Base-by-base conservation (phyloP, 2,888 invertebrate species). In the Sepiola atlantica region DNA sequence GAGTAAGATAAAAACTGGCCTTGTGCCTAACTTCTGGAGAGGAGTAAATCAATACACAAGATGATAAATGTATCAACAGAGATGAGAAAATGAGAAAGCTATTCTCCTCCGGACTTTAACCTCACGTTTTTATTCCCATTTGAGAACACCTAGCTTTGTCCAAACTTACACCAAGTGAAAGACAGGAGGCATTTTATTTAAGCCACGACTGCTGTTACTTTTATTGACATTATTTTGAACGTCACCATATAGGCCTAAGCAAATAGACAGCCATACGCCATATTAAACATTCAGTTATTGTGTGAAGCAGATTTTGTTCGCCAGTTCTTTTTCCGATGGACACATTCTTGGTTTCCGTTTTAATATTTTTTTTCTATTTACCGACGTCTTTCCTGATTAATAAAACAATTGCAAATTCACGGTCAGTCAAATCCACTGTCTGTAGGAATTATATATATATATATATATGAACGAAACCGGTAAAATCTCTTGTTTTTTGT, bases 91-190 rank as follows among this genome's bases (percentile, higher is more conserved):
- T 45, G 45, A 45, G 45, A 77, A 18, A 77, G 16, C 32, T n/a
- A 12, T 14, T 12, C n/a, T 10, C 10, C n/a, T 14, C 14, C n/a
- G 12, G 3, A 14, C 16, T n/a, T 2, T n/a, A 2, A 32, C 21
- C 10, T n/a, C 10, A 12, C n/a, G 8, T 21, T 18, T 16, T n/a
- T 77, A n/a, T n/a, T n/a, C 14, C 77, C n/a, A n/a, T n/a, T 77
- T n/a, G 14, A 77, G n/a, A 77, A 32, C 77, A 77, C 77, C 77
- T 77, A n/a, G 77, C 18, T n/a, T 77, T 77, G 77, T 77, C 77
- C 77, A 77, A 77, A 77, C 77, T 32, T 77, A 77, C 77, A 77
- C n/a, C 77, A n/a, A n/a, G 77, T 77, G 77, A n/a, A 77, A n/a
- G 77, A n/a, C 32, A n/a, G 77, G 77, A 77, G n/a, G 77, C 32